A percentile compares a stretch with the other conserved stretches of the same genome.
These are phyloP conservation scores for Edolisoma coerulescens DNA, from an alignment of 2,113 vertebrate species.

Conservation along the genomic window DNA sequence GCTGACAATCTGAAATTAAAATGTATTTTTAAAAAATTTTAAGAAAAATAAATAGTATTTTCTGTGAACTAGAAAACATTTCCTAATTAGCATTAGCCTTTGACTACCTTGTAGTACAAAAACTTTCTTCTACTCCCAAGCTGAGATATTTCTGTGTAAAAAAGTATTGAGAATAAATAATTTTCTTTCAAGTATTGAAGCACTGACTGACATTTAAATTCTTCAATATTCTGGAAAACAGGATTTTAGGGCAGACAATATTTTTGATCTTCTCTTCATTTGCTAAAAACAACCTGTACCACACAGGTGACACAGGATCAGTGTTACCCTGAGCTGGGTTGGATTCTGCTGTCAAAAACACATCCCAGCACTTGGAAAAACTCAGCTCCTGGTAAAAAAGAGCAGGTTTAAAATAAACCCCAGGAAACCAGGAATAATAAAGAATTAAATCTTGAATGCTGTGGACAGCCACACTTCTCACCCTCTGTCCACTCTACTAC, in stretches of 20 bases:
- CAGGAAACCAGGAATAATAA: not conserved
- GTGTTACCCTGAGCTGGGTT: not conserved
- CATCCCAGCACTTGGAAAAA: not conserved
- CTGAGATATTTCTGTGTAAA: not conserved
- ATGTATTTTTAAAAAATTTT: not conserved
- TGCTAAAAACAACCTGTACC: slow-evolving; percentile 8
- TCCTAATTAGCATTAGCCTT: slow-evolving; percentile 23
- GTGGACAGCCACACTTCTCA: not conserved
- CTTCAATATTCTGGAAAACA: slow-evolving; percentile 32
- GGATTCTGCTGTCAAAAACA: not conserved
- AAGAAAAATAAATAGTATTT: not conserved
- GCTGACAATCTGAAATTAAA: not conserved
- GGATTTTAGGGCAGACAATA: slow-evolving; percentile 33
- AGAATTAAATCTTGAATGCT: not conserved
- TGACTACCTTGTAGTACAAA: not conserved
- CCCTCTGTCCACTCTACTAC: not conserved
- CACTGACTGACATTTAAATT: slow-evolving; percentile 30
- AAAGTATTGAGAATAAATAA: slow-evolving; percentile 32
- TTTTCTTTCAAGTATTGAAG: slow-evolving; percentile 52
- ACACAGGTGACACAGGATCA: slow-evolving; percentile 10
- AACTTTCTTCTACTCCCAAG: not conserved
- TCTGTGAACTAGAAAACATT: slow-evolving; percentile 1
- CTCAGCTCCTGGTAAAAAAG: not conserved
- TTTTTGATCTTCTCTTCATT: slow-evolving; percentile 57
- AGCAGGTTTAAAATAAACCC: not conserved